A percentile compares a stretch with the other conserved stretches of the same genome.
phyloP scores from a whole-genome alignment of 2,888 invertebrate species.

The Xylota segnis region DNA sequence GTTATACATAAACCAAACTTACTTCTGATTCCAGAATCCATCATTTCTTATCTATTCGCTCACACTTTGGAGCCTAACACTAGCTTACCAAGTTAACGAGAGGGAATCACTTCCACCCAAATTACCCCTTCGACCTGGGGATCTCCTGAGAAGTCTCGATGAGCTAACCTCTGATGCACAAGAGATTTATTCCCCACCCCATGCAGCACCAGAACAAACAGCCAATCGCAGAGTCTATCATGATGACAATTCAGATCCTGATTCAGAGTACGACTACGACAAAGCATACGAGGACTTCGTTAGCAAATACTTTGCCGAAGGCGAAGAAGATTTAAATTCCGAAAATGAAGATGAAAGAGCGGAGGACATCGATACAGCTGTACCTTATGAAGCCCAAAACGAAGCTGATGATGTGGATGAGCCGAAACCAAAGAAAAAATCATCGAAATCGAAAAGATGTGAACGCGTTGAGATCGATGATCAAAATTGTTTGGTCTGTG shows the following conservation, averaged over 20 bases:
- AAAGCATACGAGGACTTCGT: conserved; percentile 82
- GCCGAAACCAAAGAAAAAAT: conserved; percentile 58
- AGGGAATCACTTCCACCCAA: conserved; percentile 34
- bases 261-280: conserved; percentile 80
- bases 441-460: conserved; percentile 83
- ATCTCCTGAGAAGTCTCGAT: conserved; percentile 70
- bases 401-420: conserved; percentile 35
- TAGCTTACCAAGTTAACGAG: conserved; percentile 62
- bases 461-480: conserved; percentile 88
- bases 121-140: conserved; percentile 67
- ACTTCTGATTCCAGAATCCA: conserved; percentile 34
- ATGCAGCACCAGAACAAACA: conserved; percentile 21
- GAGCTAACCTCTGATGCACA: conserved; percentile 58
- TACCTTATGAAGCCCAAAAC: conserved; percentile 41
- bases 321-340: conserved; percentile 84
- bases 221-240: conserved; percentile 52
- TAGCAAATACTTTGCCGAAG: conserved; percentile 84
- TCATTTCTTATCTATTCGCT: conserved; percentile 21
- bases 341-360: conserved; percentile 53
- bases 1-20: background rate
- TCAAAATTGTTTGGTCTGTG: conserved; percentile 88
- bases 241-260: conserved; percentile 72
- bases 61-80: conserved; percentile 9
- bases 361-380: conserved; percentile 61
- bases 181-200: conserved; percentile 46